Percentiles rank a stretch among this genome's conserved stretches.
Conservation (phyloP, 2,888 invertebrate genomes). For the Platycheirus rosarum region DNA sequence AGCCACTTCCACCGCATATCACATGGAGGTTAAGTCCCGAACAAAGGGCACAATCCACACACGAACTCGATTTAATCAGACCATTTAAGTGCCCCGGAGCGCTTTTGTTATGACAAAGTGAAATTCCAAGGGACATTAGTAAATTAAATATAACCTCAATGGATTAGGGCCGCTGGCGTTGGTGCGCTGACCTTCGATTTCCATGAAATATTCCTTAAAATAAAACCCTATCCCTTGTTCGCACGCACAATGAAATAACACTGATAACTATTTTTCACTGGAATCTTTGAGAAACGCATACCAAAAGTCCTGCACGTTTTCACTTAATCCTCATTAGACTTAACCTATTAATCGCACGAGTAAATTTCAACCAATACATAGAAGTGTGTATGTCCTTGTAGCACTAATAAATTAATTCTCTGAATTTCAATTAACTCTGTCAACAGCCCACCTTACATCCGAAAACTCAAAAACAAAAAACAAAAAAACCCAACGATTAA, state of each 20-base stretch:
- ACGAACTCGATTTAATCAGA: slow-evolving; percentile 8
- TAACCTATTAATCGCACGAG: neutral
- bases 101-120: slow-evolving; percentile 12
- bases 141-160: slow-evolving; percentile 11
- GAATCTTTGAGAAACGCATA: neutral
- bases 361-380: neutral
- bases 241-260: neutral
- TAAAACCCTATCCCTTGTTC: neutral
- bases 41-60: neutral
- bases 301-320: neutral
- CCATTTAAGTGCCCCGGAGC: slow-evolving; percentile 8
- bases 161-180: slow-evolving; percentile 1
- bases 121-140: slow-evolving; percentile 8
- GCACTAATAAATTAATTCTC: slow-evolving; percentile 43
- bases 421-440: slow-evolving; percentile 55
- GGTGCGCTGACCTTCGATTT: neutral
- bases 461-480: neutral
- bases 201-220: neutral
- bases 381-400: neutral
- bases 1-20: neutral
- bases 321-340: neutral
- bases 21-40: neutral
- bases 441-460: slow-evolving; percentile 34
- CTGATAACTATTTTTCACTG: neutral
- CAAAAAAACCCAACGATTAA: slow-evolving; percentile 10